A percentile compares a stretch with the other conserved stretches of the same genome.
These are phyloP conservation scores for Drepana arcuata DNA, from an alignment of 1,140 invertebrate genomes.

Conservation along the genomic window DNA sequence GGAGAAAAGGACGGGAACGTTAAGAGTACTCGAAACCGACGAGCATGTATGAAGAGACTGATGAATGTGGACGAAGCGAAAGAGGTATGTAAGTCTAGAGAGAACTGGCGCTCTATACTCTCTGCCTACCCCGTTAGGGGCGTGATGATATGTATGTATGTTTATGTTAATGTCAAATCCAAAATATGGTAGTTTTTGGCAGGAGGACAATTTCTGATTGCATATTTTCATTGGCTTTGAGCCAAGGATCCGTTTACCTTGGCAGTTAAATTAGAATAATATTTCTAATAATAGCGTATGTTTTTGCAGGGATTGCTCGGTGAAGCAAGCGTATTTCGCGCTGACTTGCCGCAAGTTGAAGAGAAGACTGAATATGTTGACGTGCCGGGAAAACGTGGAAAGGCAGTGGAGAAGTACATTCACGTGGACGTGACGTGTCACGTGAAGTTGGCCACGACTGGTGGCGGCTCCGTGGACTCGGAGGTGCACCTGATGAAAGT, in stretches of 20 bases:
- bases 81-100: too few species aligned
- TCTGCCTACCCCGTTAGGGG: too few species aligned
- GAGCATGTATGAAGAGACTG: too few species aligned
- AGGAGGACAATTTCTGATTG: constrained; percentile 27
- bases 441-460: constrained; percentile 72
- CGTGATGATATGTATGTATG: too few species aligned
- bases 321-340: constrained; percentile 76
- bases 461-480: constrained; percentile 70
- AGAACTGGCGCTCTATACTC: too few species aligned
- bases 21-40: too few species aligned
- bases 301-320: constrained; percentile 70
- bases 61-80: too few species aligned
- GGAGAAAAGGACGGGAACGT: too few species aligned
- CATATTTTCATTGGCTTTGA: constrained; percentile 13
- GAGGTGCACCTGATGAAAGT: constrained; percentile 76
- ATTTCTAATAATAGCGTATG: constrained; percentile 18
- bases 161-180: too few species aligned
- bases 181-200: too few species aligned
- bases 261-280: constrained; percentile 11
- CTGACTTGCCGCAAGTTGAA: constrained; percentile 76
- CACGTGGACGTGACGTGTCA: constrained; percentile 79
- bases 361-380: constrained; percentile 74
- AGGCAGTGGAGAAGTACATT: constrained; percentile 75
- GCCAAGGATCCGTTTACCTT: constrained; percentile 21
- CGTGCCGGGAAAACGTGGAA: constrained; percentile 61